Conservation (phyloP, 2,888 invertebrate species). For the Pediacus dermestoides region DNA sequence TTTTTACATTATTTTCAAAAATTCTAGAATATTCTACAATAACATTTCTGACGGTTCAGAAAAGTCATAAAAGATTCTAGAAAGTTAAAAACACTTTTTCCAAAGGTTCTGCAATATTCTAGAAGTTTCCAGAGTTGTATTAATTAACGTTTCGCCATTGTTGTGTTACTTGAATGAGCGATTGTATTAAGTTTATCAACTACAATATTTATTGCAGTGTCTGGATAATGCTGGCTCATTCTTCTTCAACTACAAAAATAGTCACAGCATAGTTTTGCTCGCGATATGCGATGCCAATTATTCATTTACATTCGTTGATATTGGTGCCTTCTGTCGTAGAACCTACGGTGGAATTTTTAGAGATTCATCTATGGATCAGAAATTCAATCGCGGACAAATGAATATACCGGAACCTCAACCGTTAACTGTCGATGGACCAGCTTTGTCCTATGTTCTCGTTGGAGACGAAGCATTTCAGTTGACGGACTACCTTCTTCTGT, state of each 20-base stretch:
- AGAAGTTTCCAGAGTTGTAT: too few relatives aligned
- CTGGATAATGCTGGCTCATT: conserved; percentile 33
- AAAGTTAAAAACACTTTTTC: too few relatives aligned
- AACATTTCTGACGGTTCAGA: too few relatives aligned
- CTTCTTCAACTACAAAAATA: conserved; percentile 38
- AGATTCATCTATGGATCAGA: conserved; percentile 14
- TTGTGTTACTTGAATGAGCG: too few relatives aligned
- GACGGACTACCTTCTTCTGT: conserved; percentile 13
- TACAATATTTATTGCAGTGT: too few relatives aligned
- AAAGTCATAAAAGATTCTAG: too few relatives aligned
- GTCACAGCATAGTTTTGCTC: conserved; percentile 35
- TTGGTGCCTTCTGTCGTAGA: conserved; percentile 34
- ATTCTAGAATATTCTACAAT: too few relatives aligned
- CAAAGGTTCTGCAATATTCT: too few relatives aligned
- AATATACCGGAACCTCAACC: conserved; percentile 15
- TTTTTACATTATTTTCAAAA: too few relatives aligned
- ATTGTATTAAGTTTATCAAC: too few relatives aligned
- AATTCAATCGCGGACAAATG: conserved; percentile 9
- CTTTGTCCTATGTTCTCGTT: conserved; percentile 16
- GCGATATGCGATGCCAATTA: conserved; percentile 35
- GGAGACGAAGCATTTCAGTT: conserved; percentile 24
- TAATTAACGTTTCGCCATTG: too few relatives aligned
- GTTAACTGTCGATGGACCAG: conserved; percentile 1
- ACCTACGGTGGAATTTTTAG: conserved; percentile 36
- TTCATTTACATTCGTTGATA: conserved; percentile 35